Base-by-base conservation (phyloP, 2,113 vertebrate genomes). In the Syngnathus typhle region DNA sequence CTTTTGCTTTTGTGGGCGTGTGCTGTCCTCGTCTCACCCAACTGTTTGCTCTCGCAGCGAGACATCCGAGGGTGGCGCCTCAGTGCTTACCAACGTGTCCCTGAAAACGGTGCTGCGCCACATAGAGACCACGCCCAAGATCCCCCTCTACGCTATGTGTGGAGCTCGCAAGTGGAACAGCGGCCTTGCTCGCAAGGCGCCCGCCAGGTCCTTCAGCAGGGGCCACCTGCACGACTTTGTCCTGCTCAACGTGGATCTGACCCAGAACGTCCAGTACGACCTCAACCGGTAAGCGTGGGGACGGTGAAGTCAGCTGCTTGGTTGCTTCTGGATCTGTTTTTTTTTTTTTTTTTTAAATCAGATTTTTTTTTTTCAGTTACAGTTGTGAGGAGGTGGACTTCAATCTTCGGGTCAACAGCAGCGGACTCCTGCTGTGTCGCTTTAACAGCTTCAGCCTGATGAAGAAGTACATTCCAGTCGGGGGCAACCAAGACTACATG, bases 311-410 rank as follows among this genome's bases (percentile, higher is more conserved):
- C 19, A 16, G 9, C 39, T 6, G 6, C 5, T 1, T 4, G 3
- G 47, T 39, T 19, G 10, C 0, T 19, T 62, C 6, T 18, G 55
- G 18, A n/a, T 5, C 16, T 27, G 18, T 51, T 2, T 10, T 74
- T n/a, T 38, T 70, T 9, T 46, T 44, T 5, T 51, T n/a, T 60
- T 41, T 38, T 39, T 12, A 2, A 1, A n/a, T 8, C 27, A 1
- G 51, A 5, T 11, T 10, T 62, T 44, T 23, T 46, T 21, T 19
- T 12, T 15, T 23, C 83, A 98, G 96, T 86, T 99, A 98, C 65
- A 96, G 93, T 82, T 97, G 94, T 82, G 97, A 99, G 88, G 97
- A 99, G 39, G 91, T 98, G 74, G 97, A 99, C 83, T 99, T 99
- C 68, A 99, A 98, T 61, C 90, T 99, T 65, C 89, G 95, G 77